Percentiles rank a stretch among this genome's conserved stretches.
Conservation (phyloP, 2,888 invertebrate genomes). For the Podotricha telesiphe region DNA sequence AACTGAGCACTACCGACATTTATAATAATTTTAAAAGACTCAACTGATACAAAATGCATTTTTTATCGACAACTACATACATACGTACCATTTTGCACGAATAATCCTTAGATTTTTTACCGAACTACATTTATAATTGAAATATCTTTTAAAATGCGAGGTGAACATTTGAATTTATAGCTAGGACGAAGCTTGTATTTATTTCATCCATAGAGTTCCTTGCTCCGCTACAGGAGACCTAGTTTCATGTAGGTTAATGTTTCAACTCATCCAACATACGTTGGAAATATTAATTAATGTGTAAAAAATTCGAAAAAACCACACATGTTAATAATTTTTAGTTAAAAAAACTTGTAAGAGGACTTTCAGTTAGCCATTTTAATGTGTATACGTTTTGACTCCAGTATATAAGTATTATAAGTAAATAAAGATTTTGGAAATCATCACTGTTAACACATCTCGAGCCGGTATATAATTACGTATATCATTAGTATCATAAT, state of each 20-base stretch:
- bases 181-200: constrained; percentile 36
- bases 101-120: neutral
- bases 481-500: constrained; percentile 74
- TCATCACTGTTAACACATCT: neutral
- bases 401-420: neutral
- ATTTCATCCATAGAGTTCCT: constrained; percentile 40
- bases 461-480: constrained; percentile 62
- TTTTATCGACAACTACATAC: neutral
- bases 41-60: neutral
- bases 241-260: constrained; percentile 42
- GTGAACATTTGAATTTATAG: constrained; percentile 28
- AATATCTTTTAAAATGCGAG: constrained; percentile 30
- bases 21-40: neutral
- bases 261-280: constrained; percentile 38
- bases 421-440: neutral
- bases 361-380: neutral
- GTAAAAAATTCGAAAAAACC: constrained; percentile 30
- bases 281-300: constrained; percentile 42
- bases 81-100: constrained; percentile 3
- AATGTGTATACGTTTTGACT: neutral
- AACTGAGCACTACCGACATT: neutral
- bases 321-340: neutral
- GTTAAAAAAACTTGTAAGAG: neutral
- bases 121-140: constrained; percentile 12
- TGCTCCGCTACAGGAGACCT: constrained; percentile 42